Conservation (phyloP, 2,113 vertebrate species). For the Poeciliopsis occidentalis region DNA sequence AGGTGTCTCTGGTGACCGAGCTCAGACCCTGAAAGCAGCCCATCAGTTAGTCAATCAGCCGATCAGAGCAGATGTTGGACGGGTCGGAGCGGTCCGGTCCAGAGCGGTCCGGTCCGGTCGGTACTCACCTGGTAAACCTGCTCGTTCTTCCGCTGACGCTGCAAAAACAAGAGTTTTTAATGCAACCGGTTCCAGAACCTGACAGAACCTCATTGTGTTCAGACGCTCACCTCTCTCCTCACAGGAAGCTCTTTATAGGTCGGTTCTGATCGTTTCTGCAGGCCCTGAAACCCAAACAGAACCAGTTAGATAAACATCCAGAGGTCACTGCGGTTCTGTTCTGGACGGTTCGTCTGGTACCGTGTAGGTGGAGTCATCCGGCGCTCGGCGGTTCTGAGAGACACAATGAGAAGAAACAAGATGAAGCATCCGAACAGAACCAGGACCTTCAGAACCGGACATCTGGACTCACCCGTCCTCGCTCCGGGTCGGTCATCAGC, state of each 20-base stretch:
- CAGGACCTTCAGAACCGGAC: neutral
- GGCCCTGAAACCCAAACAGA: conserved; percentile 35
- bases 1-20: conserved; percentile 87
- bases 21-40: conserved; percentile 83
- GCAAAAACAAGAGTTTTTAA: neutral
- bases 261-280: conserved; percentile 36
- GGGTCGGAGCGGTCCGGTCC: no score
- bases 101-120: no score
- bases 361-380: conserved; percentile 36
- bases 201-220: no score
- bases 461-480: conserved; percentile 47
- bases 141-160: conserved; percentile 67
- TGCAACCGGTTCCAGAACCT: no score
- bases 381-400: conserved; percentile 19
- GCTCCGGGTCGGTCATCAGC: conserved; percentile 28
- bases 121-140: conserved; percentile 76
- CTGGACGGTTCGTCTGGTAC: conserved; percentile 17
- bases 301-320: neutral
- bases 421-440: neutral
- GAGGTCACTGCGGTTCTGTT: no score
- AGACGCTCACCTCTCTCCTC: conserved; percentile 56
- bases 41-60: neutral
- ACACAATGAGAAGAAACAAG: neutral
- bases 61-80: neutral
- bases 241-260: conserved; percentile 69